Base-by-base conservation (phyloP, 2,113 vertebrate genomes). In the Meleagris gallopavo region DNA sequence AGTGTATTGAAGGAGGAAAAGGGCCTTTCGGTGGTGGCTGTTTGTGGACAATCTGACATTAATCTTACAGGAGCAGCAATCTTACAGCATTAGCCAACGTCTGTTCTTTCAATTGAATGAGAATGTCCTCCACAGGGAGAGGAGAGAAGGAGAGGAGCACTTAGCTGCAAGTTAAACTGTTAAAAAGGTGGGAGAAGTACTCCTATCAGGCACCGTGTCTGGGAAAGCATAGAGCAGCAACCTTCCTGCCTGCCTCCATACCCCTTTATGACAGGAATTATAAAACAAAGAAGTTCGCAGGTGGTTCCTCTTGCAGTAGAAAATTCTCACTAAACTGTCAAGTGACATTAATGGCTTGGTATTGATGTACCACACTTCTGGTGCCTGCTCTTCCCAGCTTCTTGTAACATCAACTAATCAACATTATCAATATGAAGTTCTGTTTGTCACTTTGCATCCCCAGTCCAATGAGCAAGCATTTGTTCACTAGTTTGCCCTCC, bases 401-500 rank as follows among this genome's bases (percentile, higher is more conserved):
- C 73, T 48, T 11, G 66, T 78, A 61, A 40, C 38, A 52, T 54
- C 70, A 87, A 19, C 67, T 74, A 91, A 86, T 16, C 20, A 50
- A 72, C 88, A 16, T 74, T 83, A 52, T 43, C 61, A 36, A 54
- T 29, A 7, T 70, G 50, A 83, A 72, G n/a, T 43, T 66, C 13
- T 71, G 15, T 36, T 52, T 93, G 57, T 87, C 65, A 69, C 27
- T 72, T 86, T 71, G 79, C 62, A 90, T 62, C 30, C 12, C 24
- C 14, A 34, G 45, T 62, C 48, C 34, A 81, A 61, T 18, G 40
- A 81, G 38, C 57, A 81, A 90, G 29, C 7, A 45, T 90, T 93
- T 94, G 86, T 69, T 88, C 52, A 64, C 76, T 88, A 75, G 36
- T 80, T 72, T 78, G 14, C 81, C 10, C 10, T 86, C 54, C 22